Conservation (phyloP, 2,113 vertebrate genomes). For the Nanorana parkeri region DNA sequence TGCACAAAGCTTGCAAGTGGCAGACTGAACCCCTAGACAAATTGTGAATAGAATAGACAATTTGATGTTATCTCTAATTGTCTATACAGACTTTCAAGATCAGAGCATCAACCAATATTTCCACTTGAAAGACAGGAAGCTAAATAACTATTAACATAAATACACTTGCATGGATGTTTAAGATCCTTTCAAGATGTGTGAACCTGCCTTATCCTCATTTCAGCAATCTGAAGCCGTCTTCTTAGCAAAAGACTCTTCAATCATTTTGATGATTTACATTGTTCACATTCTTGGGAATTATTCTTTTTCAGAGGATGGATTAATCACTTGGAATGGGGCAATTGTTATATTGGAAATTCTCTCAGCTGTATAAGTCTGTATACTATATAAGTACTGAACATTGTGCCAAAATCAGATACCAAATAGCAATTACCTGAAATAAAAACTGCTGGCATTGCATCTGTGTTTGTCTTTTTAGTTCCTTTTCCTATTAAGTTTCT, state of each 20-base stretch:
- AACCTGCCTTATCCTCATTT: slow-evolving; percentile 59
- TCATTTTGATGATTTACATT: slow-evolving; percentile 64
- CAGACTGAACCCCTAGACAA: slow-evolving; percentile 51
- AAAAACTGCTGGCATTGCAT: slow-evolving; percentile 49
- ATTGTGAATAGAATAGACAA: slow-evolving; percentile 67
- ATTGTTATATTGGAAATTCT: slow-evolving; percentile 58
- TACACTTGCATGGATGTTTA: slow-evolving; percentile 55
- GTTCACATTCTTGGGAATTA: slow-evolving; percentile 57
- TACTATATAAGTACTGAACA: slow-evolving; percentile 9
- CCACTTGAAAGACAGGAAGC: slow-evolving; percentile 62
- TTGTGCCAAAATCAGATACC: slow-evolving; percentile 51
- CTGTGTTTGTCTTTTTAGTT: slow-evolving; percentile 49
- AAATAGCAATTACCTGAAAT: slow-evolving; percentile 49
- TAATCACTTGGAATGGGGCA: slow-evolving; percentile 45
- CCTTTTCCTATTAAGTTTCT: slow-evolving; percentile 52
- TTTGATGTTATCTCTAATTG: slow-evolving; percentile 67
- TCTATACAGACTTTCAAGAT: slow-evolving; percentile 59
- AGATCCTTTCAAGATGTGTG: slow-evolving; percentile 60
- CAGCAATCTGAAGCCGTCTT: slow-evolving; percentile 60
- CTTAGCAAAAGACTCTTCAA: slow-evolving; percentile 55
- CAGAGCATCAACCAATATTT: slow-evolving; percentile 62
- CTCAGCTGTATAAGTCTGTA: slow-evolving; percentile 56
- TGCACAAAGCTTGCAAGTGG: slow-evolving; percentile 46
- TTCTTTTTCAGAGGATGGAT: slow-evolving; percentile 64
- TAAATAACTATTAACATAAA: slow-evolving; percentile 59